A percentile compares a stretch with the other conserved stretches of the same genome.
These are phyloP conservation scores for Protodeltote pygarga DNA, from an alignment of 2,888 invertebrate species.

Conservation along the genomic window DNA sequence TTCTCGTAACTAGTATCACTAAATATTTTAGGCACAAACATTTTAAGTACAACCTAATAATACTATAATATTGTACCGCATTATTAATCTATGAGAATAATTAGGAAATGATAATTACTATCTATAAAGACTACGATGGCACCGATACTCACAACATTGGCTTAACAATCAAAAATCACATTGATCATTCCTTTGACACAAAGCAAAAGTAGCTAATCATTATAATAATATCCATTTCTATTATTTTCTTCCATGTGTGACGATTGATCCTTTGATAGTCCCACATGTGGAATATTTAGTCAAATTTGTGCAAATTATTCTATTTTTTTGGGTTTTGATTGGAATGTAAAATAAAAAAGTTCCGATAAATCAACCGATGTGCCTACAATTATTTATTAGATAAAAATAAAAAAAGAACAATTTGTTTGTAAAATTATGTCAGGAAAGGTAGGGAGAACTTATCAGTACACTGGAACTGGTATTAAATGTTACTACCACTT, in stretches of 20 bases:
- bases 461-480: too few species aligned
- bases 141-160: conserved; percentile 47
- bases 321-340: too few species aligned
- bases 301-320: too few species aligned
- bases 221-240: too few species aligned
- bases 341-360: too few species aligned
- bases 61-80: conserved; percentile 61
- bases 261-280: too few species aligned
- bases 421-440: neutral
- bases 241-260: too few species aligned
- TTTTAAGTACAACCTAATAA: conserved; percentile 69
- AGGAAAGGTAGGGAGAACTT: too few species aligned
- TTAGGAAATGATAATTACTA: conserved; percentile 32
- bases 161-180: conserved; percentile 29
- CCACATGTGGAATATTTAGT: too few species aligned
- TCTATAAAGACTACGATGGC: conserved; percentile 65
- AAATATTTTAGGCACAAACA: conserved; percentile 51
- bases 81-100: conserved; percentile 30
- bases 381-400: too few species aligned
- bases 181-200: neutral
- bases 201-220: conserved; percentile 13
- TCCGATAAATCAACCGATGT: too few species aligned
- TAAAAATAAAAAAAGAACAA: neutral
- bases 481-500: too few species aligned
- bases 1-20: conserved; percentile 42